phyloP scores from a whole-genome alignment of 2,888 invertebrate species.

The Microctonus brassicae region DNA sequence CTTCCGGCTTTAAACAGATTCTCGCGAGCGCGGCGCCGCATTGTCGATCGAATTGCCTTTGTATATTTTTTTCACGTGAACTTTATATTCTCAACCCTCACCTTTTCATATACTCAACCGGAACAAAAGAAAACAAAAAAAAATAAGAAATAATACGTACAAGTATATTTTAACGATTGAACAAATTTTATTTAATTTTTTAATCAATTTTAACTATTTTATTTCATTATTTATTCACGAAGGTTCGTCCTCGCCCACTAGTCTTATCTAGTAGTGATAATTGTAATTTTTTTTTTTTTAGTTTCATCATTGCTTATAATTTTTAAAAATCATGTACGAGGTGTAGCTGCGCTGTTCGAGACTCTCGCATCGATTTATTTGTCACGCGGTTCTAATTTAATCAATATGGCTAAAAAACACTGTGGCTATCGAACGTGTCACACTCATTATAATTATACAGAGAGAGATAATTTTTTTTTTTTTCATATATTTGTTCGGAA shows the following conservation, averaged over 20 bases:
- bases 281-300: constrained; percentile 1
- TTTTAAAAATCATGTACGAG: constrained; percentile 58
- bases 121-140: neutral
- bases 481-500: constrained; percentile 47
- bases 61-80: neutral
- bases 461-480: constrained; percentile 48
- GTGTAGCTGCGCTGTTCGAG: constrained; percentile 60
- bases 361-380: constrained; percentile 6
- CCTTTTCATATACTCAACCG: neutral
- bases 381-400: neutral
- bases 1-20: constrained; percentile 20
- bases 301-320: neutral
- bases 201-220: constrained; percentile 9
- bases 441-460: constrained; percentile 56
- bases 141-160: neutral
- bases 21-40: neutral
- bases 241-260: constrained; percentile 22
- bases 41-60: constrained; percentile 15
- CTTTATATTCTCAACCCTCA: neutral
- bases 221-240: constrained; percentile 17
- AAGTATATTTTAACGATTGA: neutral
- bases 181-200: constrained; percentile 4
- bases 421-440: constrained; percentile 55
- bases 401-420: constrained; percentile 8
- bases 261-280: constrained; percentile 9